Conservation (phyloP, 2,113 vertebrate species). For the Glareola pratincola region DNA sequence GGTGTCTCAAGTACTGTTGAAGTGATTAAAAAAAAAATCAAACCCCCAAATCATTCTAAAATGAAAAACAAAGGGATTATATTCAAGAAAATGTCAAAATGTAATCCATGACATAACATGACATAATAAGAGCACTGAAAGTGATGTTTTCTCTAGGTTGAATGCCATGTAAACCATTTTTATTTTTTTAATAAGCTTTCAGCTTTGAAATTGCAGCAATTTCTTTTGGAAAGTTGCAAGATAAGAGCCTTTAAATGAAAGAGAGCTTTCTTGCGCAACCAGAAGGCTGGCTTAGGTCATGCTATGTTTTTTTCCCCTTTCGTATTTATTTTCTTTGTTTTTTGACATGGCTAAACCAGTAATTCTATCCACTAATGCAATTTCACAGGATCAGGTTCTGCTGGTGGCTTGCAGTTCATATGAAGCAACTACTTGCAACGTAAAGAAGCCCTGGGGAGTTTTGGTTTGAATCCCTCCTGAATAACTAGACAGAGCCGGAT, state of each 20-base stretch:
- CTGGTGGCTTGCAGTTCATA: neutral
- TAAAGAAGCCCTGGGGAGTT: neutral
- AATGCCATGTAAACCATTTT: neutral
- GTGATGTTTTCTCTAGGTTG: neutral
- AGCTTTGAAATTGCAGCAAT: neutral
- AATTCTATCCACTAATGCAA: neutral
- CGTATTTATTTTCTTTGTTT: neutral
- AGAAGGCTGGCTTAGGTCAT: neutral
- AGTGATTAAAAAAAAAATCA: neutral
- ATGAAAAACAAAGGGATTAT: neutral
- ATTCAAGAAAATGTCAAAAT: neutral
- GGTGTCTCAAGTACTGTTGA: neutral
- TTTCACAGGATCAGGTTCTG: neutral
- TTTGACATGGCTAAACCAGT: neutral
- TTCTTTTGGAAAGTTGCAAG: neutral
- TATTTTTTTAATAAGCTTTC: neutral
- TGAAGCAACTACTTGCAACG: neutral
- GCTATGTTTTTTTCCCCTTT: neutral
- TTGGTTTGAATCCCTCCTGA: neutral
- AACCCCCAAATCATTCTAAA: neutral
- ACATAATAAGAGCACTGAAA: neutral
- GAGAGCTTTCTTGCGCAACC: neutral
- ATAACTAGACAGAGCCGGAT: neutral
- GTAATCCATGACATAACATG: neutral
- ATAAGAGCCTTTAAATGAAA: neutral